Base-by-base conservation (phyloP, 1,140 invertebrate species). In the Zaprionus davidi region DNA sequence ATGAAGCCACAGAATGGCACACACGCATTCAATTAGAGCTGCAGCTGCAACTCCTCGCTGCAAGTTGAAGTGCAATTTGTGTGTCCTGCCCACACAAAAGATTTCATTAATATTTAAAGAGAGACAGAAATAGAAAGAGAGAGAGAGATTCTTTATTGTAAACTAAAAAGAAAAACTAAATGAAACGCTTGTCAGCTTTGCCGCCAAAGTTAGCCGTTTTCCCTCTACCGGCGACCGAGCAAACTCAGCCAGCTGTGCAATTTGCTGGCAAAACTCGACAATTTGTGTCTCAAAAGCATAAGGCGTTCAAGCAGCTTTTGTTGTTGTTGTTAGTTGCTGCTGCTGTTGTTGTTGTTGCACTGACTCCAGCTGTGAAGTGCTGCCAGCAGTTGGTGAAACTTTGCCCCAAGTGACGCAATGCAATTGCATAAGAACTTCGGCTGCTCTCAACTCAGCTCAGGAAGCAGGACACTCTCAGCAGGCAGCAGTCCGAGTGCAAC, bases 31-130 rank as follows among this genome's bases (percentile, higher is more conserved):
- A 87, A 88, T 81, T 87, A 87, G 80, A 88, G 80, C 72, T 77
- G 65, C 73, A 73, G 12, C 17, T 24, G 38, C 12, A 70, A 72
- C 66, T 87, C 62, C 36, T 38, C 13, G 36, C 41, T 9, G n/a
- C 3, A 65, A 49, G 51, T 46, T 81, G 60, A 76, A 73, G 57
- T 38, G 56, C 73, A 86, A 78, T 67, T 87, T 86, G 64, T 87
- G 53, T 71, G 82, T 22, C 41, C 51, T 51, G 63, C 76, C 76
- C 55, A 53, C 63, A 71, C 63, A 71, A 86, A 87, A 86, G 79
- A 82, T 88, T 88, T 83, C 75, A 87, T 87, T 82, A 88, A 87
- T 87, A 87, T 88, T 76, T 83, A 73, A 81, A 78, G 63, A 53
- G 22, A n/a, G 15, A 66, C 24, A 63, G 60, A 34, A 7, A 0